Conservation (phyloP, 1,140 invertebrate species). For the Formica exsecta region DNA sequence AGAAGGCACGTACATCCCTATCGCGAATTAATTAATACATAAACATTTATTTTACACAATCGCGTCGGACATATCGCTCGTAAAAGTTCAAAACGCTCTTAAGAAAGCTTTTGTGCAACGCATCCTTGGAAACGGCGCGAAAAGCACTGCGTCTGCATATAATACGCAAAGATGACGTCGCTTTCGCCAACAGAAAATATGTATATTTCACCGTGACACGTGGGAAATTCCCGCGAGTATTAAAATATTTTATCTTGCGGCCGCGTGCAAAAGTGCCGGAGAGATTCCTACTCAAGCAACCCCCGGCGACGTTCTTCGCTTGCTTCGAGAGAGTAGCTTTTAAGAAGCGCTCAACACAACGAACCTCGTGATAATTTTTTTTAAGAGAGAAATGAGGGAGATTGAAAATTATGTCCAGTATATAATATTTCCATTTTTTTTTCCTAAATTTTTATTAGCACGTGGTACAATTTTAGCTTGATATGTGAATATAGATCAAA, state of each 20-base stretch:
- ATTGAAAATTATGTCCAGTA: not conserved
- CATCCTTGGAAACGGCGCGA: not conserved
- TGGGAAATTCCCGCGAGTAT: constrained; percentile 65
- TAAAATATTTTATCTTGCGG: constrained; percentile 69
- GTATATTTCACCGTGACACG: constrained; percentile 65
- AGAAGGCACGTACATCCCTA: not conserved
- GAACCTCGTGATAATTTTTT: not conserved
- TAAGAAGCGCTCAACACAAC: not conserved
- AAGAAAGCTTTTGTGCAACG: not conserved
- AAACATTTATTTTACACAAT: constrained; percentile 1
- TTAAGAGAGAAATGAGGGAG: not conserved
- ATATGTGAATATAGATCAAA: not conserved
- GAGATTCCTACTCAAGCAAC: constrained; percentile 5
- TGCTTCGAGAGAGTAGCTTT: not conserved
- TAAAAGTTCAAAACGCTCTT: not conserved
- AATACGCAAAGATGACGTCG: constrained; percentile 58
- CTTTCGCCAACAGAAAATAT: constrained; percentile 61
- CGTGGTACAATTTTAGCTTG: not conserved
- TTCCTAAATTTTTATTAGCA: not conserved
- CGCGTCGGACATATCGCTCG: not conserved
- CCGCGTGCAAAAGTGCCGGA: constrained; percentile 35
- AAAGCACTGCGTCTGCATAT: constrained; percentile 37
- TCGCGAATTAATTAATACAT: not conserved
- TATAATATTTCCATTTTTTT: not conserved
- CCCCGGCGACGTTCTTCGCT: not conserved